Base-by-base conservation (phyloP, 1,140 invertebrate genomes). In the Heliothis subflexa region DNA sequence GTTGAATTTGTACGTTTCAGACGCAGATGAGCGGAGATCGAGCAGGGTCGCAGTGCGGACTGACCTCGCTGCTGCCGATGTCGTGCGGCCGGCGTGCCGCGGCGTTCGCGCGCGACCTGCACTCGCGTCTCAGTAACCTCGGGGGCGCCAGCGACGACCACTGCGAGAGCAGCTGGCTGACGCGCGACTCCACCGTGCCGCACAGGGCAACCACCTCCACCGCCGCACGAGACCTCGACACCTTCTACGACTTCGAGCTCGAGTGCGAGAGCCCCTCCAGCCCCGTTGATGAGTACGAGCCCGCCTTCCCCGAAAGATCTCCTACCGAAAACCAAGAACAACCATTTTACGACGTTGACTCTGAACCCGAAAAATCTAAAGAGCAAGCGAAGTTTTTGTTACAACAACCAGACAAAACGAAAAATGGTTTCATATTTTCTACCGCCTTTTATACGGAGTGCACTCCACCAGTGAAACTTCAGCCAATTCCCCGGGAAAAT, bases 41-140 rank as follows among this genome's bases (percentile, higher is more conserved):
- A 76, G 85, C 87, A 72, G 90, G 87, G 68, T 86, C 90, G 78
- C 94, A 94, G 92, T 95, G 94, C 88, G 94, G 94, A 64, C 88
- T 95, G 82, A 93, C 94, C 78, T 95, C 94, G 72, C 86, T 95
- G 75, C 84, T 95, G 88, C 94, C 94, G 79, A 97, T 97, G 95
- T 97, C 97, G 89, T 98, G 97, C 89, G 95, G 97, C 57, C 96
- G 96, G 45, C 95, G 97, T 72, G 97, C 97, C 16, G 97, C 97
- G 88, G 97, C 97, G 54, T 97, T 98, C 87, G 97, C 97, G 62
- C 95, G 97, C 76, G 96, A 96, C 84, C 94, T 98, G 72, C 97
- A 97, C 83, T 96, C 96, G 33, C 96, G 97, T 78, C 94, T 98
- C 72, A 96, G 96, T 78, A 96, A 96, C 55, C 94, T 97, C 68